Percentiles rank a stretch among this genome's conserved stretches.
These are phyloP conservation scores for Nemopilema nomurai DNA, from an alignment of 30 jellyfish, hydroid and myxozoan species.

Conservation along the genomic window DNA sequence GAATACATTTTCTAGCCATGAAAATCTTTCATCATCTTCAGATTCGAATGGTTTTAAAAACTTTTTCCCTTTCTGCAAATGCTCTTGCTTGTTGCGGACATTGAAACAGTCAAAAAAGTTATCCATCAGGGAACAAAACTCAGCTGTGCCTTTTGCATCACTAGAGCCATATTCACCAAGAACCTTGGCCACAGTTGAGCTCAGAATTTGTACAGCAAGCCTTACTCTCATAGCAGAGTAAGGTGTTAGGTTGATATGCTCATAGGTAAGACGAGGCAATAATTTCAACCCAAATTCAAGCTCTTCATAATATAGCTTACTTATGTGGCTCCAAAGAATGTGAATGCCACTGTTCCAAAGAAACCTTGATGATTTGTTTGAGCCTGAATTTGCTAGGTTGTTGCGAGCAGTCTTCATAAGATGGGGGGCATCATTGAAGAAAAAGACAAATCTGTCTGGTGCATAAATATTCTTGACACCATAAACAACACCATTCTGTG, in stretches of 20 bases:
- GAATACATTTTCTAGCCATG: slow-evolving; percentile 42
- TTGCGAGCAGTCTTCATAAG: slow-evolving; percentile 56
- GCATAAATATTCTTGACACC: slow-evolving; percentile 47
- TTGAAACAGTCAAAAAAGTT: slow-evolving; percentile 58
- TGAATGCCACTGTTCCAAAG: slow-evolving; percentile 57
- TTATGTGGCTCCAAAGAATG: slow-evolving; percentile 52
- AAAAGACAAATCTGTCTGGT: slow-evolving; percentile 28
- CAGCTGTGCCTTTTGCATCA: slow-evolving; percentile 49
- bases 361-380: slow-evolving; percentile 4
- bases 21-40: slow-evolving; percentile 32
- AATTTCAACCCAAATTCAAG: slow-evolving; percentile 39
- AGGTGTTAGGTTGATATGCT: slow-evolving; percentile 36
- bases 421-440: slow-evolving; percentile 63
- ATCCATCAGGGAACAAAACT: slow-evolving; percentile 52
- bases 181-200: slow-evolving; percentile 30
- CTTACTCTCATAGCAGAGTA: slow-evolving; percentile 55
- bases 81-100: slow-evolving; percentile 38
- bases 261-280: slow-evolving; percentile 34
- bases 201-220: slow-evolving; percentile 62
- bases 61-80: not conserved
- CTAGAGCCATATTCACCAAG: slow-evolving; percentile 27
- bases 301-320: slow-evolving; percentile 35
- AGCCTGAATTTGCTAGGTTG: slow-evolving; percentile 23
- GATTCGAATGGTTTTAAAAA: slow-evolving; percentile 40
- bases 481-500: slow-evolving; percentile 37